A percentile compares a stretch with the other conserved stretches of the same genome.
These are phyloP conservation scores for Endomychus coccineus DNA, from an alignment of 2,888 invertebrate genomes.

Conservation along the genomic window DNA sequence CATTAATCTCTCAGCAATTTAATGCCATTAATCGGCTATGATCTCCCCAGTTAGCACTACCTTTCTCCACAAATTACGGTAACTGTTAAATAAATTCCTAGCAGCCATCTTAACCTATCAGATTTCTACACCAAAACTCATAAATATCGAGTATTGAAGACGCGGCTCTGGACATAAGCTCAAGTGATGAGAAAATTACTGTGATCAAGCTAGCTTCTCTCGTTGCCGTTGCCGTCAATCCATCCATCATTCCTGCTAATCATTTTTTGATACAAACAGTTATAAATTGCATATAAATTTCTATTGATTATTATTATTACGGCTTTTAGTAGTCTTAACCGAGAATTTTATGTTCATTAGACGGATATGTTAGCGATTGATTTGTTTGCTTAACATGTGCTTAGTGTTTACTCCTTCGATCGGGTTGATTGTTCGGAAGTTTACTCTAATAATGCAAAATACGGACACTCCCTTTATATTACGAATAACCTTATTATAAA, in stretches of 20 bases:
- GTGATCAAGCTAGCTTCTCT: conserved; percentile 41
- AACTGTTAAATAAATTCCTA: background rate
- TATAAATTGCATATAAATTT: conserved; percentile 41
- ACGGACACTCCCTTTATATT: too few species aligned
- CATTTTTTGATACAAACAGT: conserved; percentile 44
- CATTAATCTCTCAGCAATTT: conserved; percentile 15
- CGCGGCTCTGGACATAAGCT: conserved; percentile 21
- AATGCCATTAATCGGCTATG: conserved; percentile 24
- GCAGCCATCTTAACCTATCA: conserved; percentile 14
- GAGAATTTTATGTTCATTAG: conserved; percentile 36
- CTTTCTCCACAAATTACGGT: conserved; percentile 4
- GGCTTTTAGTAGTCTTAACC: conserved; percentile 40
- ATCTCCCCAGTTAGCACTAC: conserved; percentile 21
- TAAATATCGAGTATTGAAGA: conserved; percentile 25
- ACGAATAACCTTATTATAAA: too few species aligned
- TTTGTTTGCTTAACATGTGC: conserved; percentile 18
- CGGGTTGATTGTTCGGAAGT: too few species aligned
- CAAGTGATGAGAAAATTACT: conserved; percentile 44
- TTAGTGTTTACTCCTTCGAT: too few species aligned
- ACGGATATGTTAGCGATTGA: conserved; percentile 22
- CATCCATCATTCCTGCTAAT: conserved; percentile 42
- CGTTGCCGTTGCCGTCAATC: conserved; percentile 40
- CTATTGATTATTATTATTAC: conserved; percentile 43
- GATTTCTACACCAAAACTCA: conserved; percentile 19
- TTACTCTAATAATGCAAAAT: too few species aligned